phyloP scores from a whole-genome alignment of 1,140 invertebrate species.

The Papilio dardanus region DNA sequence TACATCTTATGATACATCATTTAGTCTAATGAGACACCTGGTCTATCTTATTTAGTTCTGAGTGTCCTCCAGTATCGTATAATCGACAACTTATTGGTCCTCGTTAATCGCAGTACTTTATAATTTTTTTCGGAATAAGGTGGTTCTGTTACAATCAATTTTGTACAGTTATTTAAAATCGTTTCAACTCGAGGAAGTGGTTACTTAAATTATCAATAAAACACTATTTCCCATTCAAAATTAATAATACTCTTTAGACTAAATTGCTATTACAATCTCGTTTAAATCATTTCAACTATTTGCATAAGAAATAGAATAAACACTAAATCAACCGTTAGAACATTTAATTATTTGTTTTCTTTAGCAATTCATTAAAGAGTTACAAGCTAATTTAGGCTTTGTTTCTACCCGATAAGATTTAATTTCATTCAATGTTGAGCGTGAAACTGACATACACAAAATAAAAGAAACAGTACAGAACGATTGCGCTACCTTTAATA shows the following conservation, averaged over 20 bases:
- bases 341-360: slow-evolving; percentile 20
- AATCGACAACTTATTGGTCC: too few relatives aligned
- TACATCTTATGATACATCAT: too few relatives aligned
- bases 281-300: background rate
- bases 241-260: background rate
- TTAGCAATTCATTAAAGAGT: background rate
- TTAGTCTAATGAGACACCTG: too few relatives aligned
- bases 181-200: background rate
- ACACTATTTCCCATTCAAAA: background rate
- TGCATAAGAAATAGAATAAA: slow-evolving; percentile 12
- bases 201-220: background rate
- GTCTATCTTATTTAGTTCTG: too few relatives aligned
- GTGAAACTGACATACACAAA: background rate
- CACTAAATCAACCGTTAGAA: slow-evolving; percentile 28
- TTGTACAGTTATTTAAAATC: background rate
- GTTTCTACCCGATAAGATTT: background rate
- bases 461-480: slow-evolving; percentile 31
- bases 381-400: background rate
- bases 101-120: too few relatives aligned
- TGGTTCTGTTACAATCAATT: background rate
- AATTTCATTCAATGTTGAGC: background rate
- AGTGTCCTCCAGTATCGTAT: too few relatives aligned
- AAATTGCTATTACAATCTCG: background rate
- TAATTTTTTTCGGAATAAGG: too few relatives aligned
- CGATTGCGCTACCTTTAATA: slow-evolving; percentile 46